These are phyloP conservation scores for Odontothrips loti DNA, from an alignment of 2,888 invertebrate species.

Conservation along the genomic window DNA sequence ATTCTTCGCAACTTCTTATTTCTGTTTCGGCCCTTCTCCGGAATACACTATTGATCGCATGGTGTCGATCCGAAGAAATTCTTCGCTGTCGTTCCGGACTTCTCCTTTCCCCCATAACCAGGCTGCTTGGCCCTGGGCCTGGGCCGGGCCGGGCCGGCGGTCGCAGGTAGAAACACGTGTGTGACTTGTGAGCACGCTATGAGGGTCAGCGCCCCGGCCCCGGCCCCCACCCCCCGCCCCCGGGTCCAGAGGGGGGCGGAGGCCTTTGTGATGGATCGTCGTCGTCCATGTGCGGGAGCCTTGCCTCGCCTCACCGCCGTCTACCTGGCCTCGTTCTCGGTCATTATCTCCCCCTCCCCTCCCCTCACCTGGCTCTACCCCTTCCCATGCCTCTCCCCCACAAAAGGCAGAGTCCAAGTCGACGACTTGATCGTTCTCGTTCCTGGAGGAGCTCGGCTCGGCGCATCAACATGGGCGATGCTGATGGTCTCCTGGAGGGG, in stretches of 20 bases:
- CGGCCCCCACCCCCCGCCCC: neutral
- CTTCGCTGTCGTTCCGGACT: too few species aligned
- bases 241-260: slow-evolving; percentile 2
- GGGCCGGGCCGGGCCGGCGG: too few species aligned
- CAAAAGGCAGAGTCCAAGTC: neutral
- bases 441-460: neutral
- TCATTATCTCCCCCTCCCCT: neutral
- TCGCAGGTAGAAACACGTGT: too few species aligned
- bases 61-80: too few species aligned
- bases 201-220: too few species aligned
- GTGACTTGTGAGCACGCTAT: too few species aligned
- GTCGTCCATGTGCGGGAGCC: neutral
- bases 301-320: neutral
- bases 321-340: neutral
- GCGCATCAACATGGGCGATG: neutral
- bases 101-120: too few species aligned
- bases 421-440: neutral
- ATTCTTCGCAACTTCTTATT: too few species aligned
- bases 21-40: too few species aligned
- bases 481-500: neutral
- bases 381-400: neutral
- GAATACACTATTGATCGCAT: too few species aligned
- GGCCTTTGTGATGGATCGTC: slow-evolving; percentile 29
- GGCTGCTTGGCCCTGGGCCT: too few species aligned
- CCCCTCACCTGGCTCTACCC: slow-evolving; percentile 1